A percentile compares a stretch with the other conserved stretches of the same genome.
Conservation (phyloP, 2,888 invertebrate species). For the Lysandra coridon region DNA sequence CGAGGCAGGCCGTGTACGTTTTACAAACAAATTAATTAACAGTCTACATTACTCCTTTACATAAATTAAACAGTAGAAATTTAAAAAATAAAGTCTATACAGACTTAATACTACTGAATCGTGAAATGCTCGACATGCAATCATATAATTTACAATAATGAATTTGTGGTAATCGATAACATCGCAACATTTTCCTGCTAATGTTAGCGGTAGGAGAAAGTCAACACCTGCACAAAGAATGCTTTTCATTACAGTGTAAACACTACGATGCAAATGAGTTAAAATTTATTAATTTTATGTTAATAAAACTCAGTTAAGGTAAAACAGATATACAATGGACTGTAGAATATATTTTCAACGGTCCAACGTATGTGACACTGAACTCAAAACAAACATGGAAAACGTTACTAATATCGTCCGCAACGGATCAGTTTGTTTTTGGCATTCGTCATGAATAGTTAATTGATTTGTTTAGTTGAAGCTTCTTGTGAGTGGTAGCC, state of each 20-base stretch:
- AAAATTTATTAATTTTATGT: constrained; percentile 67
- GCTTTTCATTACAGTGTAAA: constrained; percentile 71
- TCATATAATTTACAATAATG: constrained; percentile 49
- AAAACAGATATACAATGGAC: constrained; percentile 56
- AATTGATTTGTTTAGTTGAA: constrained; percentile 74
- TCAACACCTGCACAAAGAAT: constrained; percentile 80
- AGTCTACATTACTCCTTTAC: constrained; percentile 42
- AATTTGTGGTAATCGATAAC: constrained; percentile 65
- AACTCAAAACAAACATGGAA: constrained; percentile 57
- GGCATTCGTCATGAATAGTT: constrained; percentile 53
- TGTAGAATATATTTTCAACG: constrained; percentile 38
- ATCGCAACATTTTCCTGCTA: constrained; percentile 80
- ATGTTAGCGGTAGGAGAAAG: constrained; percentile 78
- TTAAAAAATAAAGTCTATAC: constrained; percentile 45
- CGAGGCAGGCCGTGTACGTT: constrained; percentile 52
- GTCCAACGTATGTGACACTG: constrained; percentile 35
- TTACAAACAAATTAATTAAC: constrained; percentile 73
- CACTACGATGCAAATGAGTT: constrained; percentile 77
- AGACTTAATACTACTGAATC: constrained; percentile 58
- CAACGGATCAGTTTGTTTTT: constrained; percentile 30
- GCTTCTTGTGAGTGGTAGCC: constrained; percentile 66
- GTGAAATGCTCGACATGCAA: constrained; percentile 65
- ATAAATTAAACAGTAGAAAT: constrained; percentile 37
- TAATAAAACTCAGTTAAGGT: constrained; percentile 58
- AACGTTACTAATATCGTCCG: constrained; percentile 67